Base-by-base conservation (phyloP, 2,113 vertebrate species). In the Empidonax alnorum region DNA sequence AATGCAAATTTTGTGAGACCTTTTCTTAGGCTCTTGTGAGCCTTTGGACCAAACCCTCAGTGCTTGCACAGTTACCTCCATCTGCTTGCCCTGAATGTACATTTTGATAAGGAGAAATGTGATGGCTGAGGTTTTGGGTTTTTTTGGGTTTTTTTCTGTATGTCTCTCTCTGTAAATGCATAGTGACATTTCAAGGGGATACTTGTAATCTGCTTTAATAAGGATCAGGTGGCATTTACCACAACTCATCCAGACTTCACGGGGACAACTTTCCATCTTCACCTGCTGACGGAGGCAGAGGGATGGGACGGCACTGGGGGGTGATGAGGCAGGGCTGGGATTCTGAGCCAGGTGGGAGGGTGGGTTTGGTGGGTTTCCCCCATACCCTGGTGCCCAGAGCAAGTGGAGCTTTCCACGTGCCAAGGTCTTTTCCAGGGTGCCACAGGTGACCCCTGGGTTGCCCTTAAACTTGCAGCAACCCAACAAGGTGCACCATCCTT, bases 41-140 rank as follows among this genome's bases (percentile, higher is more conserved):
- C 18, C 18, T 9, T 56, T 44, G 19, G 44, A 41, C 28, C 41
- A 35, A 81, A 84, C 27, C 63, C 47, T 81, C 41, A 13, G 0
- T 27, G 4, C 44, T 84, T 15, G 1, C n/a, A 8, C 0, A 0
- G 8, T 50, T 61, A 37, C 49, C 27, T 39, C 17, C 0, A 1
- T 39, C 44, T 16, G 0, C 28, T 25, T 84, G 27, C n/a, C 73
- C n/a, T 35, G 30, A 33, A 53, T 7, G 3, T 5, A 8, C 27
- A 22, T 82, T 73, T 47, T 4, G 20, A 35, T n/a, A 68, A 71
- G 46, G 41, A 50, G 49, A 50, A 14, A 33, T 18, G 5, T 61
- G 25, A 4, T 4, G 18, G 41, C 76, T 66, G 59, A 7, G 14
- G 13, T 31, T 35, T 61, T 35, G 7, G 35, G 39, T 41, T 41